These are phyloP conservation scores for Drymodes brunneopygia DNA, from an alignment of 2,113 vertebrate species.

Conservation along the genomic window DNA sequence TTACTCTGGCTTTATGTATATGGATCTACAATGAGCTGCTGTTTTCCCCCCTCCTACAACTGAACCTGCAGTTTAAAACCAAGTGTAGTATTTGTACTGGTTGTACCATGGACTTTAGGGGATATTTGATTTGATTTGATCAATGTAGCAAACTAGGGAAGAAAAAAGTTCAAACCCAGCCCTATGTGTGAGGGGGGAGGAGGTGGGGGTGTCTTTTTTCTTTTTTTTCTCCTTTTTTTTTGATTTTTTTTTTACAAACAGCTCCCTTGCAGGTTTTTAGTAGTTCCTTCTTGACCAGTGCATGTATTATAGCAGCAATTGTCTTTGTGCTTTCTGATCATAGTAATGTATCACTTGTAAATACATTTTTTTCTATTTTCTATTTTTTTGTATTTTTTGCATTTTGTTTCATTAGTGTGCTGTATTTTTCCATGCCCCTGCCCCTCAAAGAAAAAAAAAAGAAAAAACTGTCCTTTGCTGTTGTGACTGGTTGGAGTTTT, in stretches of 20 bases:
- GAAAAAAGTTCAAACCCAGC: conserved; percentile 35
- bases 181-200: conserved; percentile 2
- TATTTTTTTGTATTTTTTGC: conserved; percentile 79
- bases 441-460: conserved; percentile 51
- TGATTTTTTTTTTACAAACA: not conserved
- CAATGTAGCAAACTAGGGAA: conserved; percentile 76
- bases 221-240: not conserved
- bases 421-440: conserved; percentile 75
- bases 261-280: conserved; percentile 64
- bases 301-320: conserved; percentile 78
- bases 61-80: conserved; percentile 56
- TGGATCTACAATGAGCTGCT: conserved; percentile 65
- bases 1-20: conserved; percentile 71
- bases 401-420: conserved; percentile 80
- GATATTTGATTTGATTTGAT: conserved; percentile 66
- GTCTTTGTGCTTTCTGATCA: conserved; percentile 78
- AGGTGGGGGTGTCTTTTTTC: not conserved
- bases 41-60: not conserved
- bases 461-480: conserved; percentile 63
- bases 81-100: conserved; percentile 72
- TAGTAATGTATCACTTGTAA: conserved; percentile 84
- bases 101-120: conserved; percentile 59
- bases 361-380: conserved; percentile 87
- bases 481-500: conserved; percentile 70
- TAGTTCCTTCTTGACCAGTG: conserved; percentile 69